Base-by-base conservation (phyloP, 2,888 invertebrate genomes). In the Galerucella pusilla region DNA sequence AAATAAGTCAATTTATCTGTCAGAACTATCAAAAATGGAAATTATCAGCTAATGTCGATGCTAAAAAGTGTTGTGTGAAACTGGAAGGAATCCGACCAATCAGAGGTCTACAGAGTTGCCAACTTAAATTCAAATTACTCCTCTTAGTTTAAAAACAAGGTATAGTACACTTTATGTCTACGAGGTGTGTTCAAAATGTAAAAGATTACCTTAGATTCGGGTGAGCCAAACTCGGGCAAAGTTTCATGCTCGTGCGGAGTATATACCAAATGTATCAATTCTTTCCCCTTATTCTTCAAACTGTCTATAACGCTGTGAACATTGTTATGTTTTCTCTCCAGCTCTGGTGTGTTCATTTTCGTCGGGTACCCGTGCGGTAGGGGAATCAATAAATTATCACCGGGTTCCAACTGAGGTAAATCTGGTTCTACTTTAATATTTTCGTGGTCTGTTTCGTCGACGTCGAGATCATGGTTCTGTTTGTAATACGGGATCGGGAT, bases 341-440 rank as follows among this genome's bases (percentile, higher is more conserved):
- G 11, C n/a, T 75, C 75, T 2, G 79, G 79, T 1, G 78, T 78
- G 20, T 78, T 77, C 45, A 72, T 61, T 75, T 78, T 75, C 28
- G 46, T 49, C 7, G 74, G 65, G 4, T 54, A 59, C 57, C 68
- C 75, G 68, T 71, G 42, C n/a, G 46, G 16, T 14, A 61, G 64
- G 28, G 91, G 89, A 65, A 92, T 90, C 1, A 92, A 86, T 5
- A 93, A 86, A 45, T 91, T 89, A 86, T 94, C 93, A 0, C 92
- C 93, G 0, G 92, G 91, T 79, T 91, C 89, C n/a, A 93, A 80
- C 1, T 89, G 88, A 0, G 92, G 92, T 11, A 92, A 80, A 45
- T 76, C 73, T 1, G 77, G 75, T 72, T 69, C 74, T 52, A 87
- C 85, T 2, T 82, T 78, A 45, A 85, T 77, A 45, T 84, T 75